Evolutionary conservation across 2,888 invertebrate genomes (phyloP).

Genomic region (Quadriops clusia): DNA sequence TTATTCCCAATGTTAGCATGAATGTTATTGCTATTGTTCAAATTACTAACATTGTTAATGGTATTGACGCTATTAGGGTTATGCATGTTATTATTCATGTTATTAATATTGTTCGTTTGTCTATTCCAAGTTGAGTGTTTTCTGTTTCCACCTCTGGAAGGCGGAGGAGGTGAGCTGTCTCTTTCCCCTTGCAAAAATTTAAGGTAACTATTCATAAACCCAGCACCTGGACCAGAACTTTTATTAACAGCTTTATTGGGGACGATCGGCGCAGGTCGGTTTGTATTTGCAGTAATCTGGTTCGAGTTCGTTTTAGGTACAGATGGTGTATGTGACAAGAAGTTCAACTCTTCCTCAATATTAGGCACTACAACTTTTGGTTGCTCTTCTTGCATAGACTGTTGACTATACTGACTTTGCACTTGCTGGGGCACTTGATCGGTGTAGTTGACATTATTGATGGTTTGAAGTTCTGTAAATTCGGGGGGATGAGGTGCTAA

Average conservation of each 20-base stretch:
- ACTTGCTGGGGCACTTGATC: constrained; percentile 27
- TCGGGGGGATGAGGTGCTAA: constrained; percentile 59
- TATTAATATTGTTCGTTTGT: constrained; percentile 23
- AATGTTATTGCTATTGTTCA: no score
- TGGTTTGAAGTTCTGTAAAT: constrained; percentile 47
- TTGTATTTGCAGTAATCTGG: constrained; percentile 14
- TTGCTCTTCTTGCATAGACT: constrained; percentile 42
- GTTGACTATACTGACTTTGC: constrained; percentile 17
- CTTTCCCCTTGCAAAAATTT: constrained; percentile 75
- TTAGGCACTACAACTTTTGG: constrained; percentile 80
- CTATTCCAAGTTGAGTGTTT: constrained; percentile 53
- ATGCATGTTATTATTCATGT: constrained; percentile 24
- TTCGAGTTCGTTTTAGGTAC: constrained; percentile 11
- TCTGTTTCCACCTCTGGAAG: constrained; percentile 51
- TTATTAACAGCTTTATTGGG: constrained; percentile 15
- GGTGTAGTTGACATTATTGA: no score
- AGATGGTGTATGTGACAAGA: constrained; percentile 47
- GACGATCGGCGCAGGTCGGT: constrained; percentile 6
- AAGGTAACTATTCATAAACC: constrained; percentile 79
- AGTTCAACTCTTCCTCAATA: constrained; percentile 79
- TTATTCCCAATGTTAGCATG: no score
- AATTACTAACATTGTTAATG: no score
- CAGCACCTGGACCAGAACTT: constrained; percentile 43
- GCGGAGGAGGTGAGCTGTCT: constrained; percentile 69
- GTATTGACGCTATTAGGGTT: no score